Base-by-base conservation (phyloP, 2,797 vertebrate species). In the Silurus aristotelis region DNA sequence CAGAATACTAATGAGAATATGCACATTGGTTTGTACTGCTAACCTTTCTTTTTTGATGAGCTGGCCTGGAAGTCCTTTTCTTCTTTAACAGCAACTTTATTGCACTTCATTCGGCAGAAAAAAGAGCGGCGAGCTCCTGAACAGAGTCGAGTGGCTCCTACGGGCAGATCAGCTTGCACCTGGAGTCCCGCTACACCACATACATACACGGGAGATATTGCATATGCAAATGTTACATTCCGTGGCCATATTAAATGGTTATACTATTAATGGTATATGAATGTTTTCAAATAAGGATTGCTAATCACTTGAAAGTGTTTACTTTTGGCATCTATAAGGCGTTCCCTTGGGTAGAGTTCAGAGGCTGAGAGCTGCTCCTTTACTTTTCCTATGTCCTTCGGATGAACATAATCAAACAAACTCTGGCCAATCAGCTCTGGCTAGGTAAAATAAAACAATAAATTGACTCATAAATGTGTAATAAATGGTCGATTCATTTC, bases 321-420 rank as follows among this genome's bases (percentile, higher is more conserved):
- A 99, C 98, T 97, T 97, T 97, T 98, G 90, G 96, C 95, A 90
- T 98, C 96, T 80, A 96, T 91, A 17, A 97, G 93, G 63, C 97
- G 96, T 91, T 99, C 97, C 70, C 96, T 95, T 5, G 96, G 96
- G 6, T 95, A 96, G 72, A 95, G 81, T 60, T 97, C 97, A 0
- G 97, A 96, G 67, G 96, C 96, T 0, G 97, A 98, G 80, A 98
- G 96, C 87, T 99, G 98, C 89, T 99, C 97, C 92, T 99, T 99
- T 72, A 99, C 97, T 96, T 98, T 99, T 85, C 97, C 96, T 87
- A 99, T 97, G 92, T 99, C 98, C 92, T 99, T 98, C 52, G 97
- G 98, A 91, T 99, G 98, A 79, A 99, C 94, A 87, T 97, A 97
- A 93, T 99, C 98, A 95, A 99, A 98, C 82, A 99, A 93, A 86